A percentile compares a stretch with the other conserved stretches of the same genome.
phyloP scores from a whole-genome alignment of 1,140 invertebrate genomes.

The Hypothenemus hampei region DNA sequence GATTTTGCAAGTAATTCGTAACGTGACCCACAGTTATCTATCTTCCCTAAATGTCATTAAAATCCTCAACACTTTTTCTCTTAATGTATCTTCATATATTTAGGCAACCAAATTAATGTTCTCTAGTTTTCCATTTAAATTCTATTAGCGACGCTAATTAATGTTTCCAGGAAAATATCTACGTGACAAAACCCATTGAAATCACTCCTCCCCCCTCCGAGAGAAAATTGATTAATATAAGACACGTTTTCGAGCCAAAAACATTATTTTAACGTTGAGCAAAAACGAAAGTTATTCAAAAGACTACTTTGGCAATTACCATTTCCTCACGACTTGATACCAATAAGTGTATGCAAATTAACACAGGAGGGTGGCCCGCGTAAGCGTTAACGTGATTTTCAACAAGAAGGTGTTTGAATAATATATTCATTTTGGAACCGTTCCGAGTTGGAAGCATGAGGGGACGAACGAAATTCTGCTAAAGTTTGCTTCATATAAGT shows the following conservation, averaged over 20 bases:
- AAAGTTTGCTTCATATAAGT: slow-evolving; percentile 8
- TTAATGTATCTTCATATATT: slow-evolving; percentile 13
- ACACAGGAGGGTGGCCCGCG: slow-evolving; percentile 12
- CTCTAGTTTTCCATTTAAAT: no score
- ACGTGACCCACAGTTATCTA: slow-evolving; percentile 10
- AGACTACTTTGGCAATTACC: slow-evolving; percentile 2
- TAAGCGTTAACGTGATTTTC: slow-evolving; percentile 19
- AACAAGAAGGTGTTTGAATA: slow-evolving; percentile 24
- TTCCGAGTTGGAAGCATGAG: not conserved
- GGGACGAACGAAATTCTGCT: slow-evolving; percentile 1
- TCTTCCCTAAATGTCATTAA: slow-evolving; percentile 11
- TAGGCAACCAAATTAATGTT: slow-evolving; percentile 1
- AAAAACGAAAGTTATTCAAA: no score
- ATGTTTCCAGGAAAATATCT: no score
- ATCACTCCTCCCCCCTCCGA: no score
- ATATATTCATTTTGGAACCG: slow-evolving; percentile 14
- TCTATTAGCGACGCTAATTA: no score
- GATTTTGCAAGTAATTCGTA: slow-evolving; percentile 20
- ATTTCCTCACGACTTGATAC: slow-evolving; percentile 4
- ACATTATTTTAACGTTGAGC: no score
- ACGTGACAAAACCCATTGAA: no score
- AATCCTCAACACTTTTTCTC: slow-evolving; percentile 1
- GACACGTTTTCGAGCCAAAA: no score
- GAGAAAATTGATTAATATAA: no score
- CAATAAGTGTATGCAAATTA: slow-evolving; percentile 21